Evolutionary conservation across 2,113 vertebrate species (phyloP).

Genomic region (Nesospiza acunhae): DNA sequence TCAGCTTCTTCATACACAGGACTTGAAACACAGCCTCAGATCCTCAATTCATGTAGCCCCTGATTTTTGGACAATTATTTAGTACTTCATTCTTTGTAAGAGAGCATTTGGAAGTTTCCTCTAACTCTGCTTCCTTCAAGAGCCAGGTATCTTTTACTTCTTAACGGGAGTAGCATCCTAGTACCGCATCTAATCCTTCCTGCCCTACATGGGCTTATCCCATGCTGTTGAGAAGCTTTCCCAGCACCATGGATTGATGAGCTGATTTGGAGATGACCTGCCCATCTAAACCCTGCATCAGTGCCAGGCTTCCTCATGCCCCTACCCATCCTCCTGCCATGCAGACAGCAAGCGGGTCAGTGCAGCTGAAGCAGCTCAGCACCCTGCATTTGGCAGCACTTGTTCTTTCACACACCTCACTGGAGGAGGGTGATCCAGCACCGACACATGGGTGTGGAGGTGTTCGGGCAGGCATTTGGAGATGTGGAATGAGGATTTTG

Average conservation of each 20-base stretch:
- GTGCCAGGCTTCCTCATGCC: not conserved
- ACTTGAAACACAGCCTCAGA: not conserved
- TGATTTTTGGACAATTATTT: not conserved
- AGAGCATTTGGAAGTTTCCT: not conserved
- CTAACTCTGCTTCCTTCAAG: not conserved
- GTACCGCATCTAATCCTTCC: not conserved
- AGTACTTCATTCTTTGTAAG: not conserved
- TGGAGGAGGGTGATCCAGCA: constrained; percentile 13
- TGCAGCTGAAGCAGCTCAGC: not conserved
- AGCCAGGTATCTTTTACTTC: not conserved
- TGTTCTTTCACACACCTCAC: not conserved
- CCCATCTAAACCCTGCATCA: not conserved
- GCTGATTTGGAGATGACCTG: not conserved
- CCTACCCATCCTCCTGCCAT: not conserved
- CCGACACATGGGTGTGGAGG: not conserved
- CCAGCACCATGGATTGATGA: accelerated
- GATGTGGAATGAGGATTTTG: not conserved
- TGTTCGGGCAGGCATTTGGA: not conserved
- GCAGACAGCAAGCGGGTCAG: not conserved
- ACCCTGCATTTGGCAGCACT: not conserved
- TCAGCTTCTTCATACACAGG: not conserved
- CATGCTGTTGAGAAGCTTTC: accelerated
- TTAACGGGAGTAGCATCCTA: not conserved
- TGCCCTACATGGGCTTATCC: not conserved
- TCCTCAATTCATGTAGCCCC: not conserved